Conservation (phyloP, 2,113 vertebrate species). For the Laticauda colubrina region DNA sequence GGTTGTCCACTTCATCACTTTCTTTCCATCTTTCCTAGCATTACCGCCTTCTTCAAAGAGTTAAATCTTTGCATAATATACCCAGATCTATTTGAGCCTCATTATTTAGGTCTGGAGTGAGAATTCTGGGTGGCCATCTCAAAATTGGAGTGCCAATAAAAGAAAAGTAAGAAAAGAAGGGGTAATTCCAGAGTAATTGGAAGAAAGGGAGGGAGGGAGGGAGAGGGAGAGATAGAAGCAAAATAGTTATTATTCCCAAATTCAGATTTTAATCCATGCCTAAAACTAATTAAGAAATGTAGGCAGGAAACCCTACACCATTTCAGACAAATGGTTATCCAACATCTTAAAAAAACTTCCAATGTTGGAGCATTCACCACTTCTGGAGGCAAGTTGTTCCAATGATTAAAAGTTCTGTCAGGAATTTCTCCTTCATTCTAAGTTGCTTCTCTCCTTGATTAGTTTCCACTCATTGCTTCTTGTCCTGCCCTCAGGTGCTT, state of each 20-base stretch:
- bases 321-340: no score
- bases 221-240: not conserved
- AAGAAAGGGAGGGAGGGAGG: not conserved
- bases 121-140: not conserved
- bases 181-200: not conserved
- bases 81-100: not conserved
- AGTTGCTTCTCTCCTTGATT: no score
- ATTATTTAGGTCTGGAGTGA: not conserved
- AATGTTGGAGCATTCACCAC: no score
- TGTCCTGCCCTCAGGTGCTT: no score
- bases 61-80: not conserved
- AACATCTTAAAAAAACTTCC: no score
- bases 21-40: not conserved
- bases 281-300: not conserved
- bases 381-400: no score
- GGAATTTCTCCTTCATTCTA: no score
- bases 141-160: not conserved
- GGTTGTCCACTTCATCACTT: not conserved
- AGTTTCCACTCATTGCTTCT: no score
- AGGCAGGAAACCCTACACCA: no score
- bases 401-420: no score
- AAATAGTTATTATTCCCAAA: not conserved
- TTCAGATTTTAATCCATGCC: not conserved
- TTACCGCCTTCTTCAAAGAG: not conserved
- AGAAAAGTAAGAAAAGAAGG: not conserved